Conservation (phyloP, 1,140 invertebrate genomes). For the Triops cancriformis region DNA sequence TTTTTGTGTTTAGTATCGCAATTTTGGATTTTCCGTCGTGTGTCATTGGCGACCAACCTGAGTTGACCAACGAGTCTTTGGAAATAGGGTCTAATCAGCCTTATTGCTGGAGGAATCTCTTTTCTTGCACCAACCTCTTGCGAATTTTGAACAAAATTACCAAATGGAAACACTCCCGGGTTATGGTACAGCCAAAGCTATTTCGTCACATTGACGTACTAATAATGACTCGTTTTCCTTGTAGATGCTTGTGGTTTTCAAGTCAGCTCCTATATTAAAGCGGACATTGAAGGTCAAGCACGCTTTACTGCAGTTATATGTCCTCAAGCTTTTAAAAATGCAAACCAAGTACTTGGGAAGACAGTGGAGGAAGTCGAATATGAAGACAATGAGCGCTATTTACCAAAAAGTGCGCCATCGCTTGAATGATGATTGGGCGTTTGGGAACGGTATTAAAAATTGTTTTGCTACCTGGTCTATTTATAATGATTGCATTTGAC, state of each 20-base stretch:
- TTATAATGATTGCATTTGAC: constrained; percentile 28
- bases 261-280: constrained; percentile 97
- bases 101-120: constrained; percentile 96
- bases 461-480: not conserved
- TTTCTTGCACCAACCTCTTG: constrained; percentile 94
- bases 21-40: constrained; percentile 92
- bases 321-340: constrained; percentile 97
- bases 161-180: constrained; percentile 98
- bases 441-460: constrained; percentile 70
- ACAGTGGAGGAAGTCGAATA: constrained; percentile 98
- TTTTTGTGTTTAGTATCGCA: constrained; percentile 57
- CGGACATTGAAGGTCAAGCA: constrained; percentile 89
- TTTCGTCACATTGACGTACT: constrained; percentile 22
- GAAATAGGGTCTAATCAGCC: constrained; percentile 77
- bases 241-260: constrained; percentile 97
- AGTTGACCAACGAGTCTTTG: constrained; percentile 84
- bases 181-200: constrained; percentile 62
- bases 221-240: constrained; percentile 31
- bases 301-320: constrained; percentile 97
- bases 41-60: constrained; percentile 91
- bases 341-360: constrained; percentile 98
- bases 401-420: constrained; percentile 93
- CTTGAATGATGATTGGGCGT: constrained; percentile 99
- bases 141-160: constrained; percentile 96
- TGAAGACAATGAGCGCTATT: constrained; percentile 99